Percentiles rank a stretch among this genome's conserved stretches.
Conservation (phyloP, 2,888 invertebrate species). For the Himalopsyche anomala region DNA sequence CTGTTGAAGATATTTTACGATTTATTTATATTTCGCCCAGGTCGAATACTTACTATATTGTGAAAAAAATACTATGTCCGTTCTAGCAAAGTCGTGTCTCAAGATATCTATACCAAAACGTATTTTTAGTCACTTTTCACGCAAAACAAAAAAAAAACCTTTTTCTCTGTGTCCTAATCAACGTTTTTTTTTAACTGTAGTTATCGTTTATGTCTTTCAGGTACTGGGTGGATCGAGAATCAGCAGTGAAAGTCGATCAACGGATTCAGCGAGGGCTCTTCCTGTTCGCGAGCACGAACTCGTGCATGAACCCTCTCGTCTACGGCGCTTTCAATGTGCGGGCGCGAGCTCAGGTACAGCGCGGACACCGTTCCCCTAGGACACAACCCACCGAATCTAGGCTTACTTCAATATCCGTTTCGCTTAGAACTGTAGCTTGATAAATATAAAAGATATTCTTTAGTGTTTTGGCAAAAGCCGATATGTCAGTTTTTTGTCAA, state of each 20-base stretch:
- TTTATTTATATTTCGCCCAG: too few species aligned
- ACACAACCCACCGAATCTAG: constrained; percentile 67
- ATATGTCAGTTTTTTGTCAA: too few species aligned
- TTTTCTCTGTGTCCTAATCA: too few species aligned
- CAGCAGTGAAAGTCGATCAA: constrained; percentile 81
- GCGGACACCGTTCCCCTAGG: constrained; percentile 50
- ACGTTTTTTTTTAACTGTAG: too few species aligned
- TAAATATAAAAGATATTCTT: neutral
- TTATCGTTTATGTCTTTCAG: constrained; percentile 71
- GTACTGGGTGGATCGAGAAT: constrained; percentile 89
- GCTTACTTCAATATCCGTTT: constrained; percentile 69
- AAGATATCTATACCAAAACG: too few species aligned
- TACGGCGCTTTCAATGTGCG: constrained; percentile 93
- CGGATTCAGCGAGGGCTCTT: constrained; percentile 91
- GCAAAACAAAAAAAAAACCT: too few species aligned
- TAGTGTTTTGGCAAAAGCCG: too few species aligned
- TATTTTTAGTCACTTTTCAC: too few species aligned
- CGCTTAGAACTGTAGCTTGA: constrained; percentile 69
- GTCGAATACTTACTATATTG: too few species aligned
- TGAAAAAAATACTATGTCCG: too few species aligned
- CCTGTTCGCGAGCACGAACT: constrained; percentile 96
- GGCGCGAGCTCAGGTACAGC: constrained; percentile 71
- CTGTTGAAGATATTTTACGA: neutral
- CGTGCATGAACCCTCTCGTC: constrained; percentile 97
- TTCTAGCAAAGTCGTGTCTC: too few species aligned